Conservation (phyloP, 2,797 vertebrate species). For the Lutjanus argentimaculatus region DNA sequence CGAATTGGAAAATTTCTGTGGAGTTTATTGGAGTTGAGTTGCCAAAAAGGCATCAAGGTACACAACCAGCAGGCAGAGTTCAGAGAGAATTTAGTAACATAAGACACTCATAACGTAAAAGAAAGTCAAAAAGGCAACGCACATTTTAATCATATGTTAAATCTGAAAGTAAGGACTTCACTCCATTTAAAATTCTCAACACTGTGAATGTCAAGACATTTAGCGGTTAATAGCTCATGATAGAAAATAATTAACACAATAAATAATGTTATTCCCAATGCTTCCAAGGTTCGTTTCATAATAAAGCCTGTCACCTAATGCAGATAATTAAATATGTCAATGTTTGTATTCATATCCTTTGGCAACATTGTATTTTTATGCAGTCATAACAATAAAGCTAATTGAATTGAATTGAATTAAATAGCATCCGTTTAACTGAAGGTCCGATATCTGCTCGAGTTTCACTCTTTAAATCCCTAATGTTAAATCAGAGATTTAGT, state of each 20-base stretch:
- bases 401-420: too few species aligned
- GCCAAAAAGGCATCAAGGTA: background rate
- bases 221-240: background rate
- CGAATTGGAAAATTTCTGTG: background rate
- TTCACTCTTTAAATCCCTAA: background rate
- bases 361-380: too few species aligned
- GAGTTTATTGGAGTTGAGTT: background rate
- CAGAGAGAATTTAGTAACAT: background rate
- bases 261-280: background rate
- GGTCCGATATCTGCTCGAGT: background rate
- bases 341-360: too few species aligned
- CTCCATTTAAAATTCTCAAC: background rate
- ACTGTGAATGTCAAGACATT: background rate
- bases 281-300: background rate
- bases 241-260: background rate
- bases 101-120: background rate
- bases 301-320: background rate
- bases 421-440: background rate
- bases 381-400: too few species aligned
- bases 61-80: background rate
- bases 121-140: background rate
- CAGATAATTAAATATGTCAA: constrained; percentile 8
- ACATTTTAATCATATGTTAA: background rate
- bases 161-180: background rate
- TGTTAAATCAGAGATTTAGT: background rate